Conservation (phyloP, 2,888 invertebrate genomes). For the Dugesia japonica region DNA sequence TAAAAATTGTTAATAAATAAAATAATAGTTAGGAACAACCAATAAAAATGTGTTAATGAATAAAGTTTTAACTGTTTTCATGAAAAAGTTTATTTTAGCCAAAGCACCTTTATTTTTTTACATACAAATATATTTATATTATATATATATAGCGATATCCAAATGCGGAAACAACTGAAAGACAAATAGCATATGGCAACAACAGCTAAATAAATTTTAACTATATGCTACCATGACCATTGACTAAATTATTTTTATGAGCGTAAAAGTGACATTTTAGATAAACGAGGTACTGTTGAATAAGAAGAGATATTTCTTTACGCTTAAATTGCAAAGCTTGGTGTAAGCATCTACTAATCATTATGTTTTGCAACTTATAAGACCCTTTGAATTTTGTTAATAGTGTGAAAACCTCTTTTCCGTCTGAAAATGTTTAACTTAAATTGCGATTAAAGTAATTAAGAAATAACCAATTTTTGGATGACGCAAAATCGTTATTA, state of each 20-base stretch:
- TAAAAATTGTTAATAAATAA: not conserved
- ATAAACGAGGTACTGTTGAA: not conserved
- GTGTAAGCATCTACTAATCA: conserved; percentile 9
- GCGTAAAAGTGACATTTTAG: not conserved
- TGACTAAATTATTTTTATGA: conserved; percentile 11
- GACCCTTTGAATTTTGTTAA: conserved; percentile 20
- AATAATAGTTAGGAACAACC: no score
- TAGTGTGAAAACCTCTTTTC: not conserved
- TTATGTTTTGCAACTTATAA: conserved; percentile 3
- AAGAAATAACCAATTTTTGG: not conserved
- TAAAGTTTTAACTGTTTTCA: no score
- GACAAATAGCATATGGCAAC: not conserved
- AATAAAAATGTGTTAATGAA: no score
- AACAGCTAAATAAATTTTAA: not conserved
- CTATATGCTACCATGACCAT: not conserved
- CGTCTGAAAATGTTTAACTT: not conserved
- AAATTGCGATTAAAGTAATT: not conserved
- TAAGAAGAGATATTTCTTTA: conserved; percentile 3
- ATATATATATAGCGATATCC: not conserved
- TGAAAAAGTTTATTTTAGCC: not conserved
- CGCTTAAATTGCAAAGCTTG: conserved; percentile 9
- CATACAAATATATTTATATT: conserved; percentile 4
- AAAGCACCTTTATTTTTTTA: conserved; percentile 17
- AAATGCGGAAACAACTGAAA: conserved; percentile 16
- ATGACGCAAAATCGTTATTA: not conserved